These are phyloP conservation scores for Ceratothoa steindachneri DNA, from an alignment of 2,888 invertebrate species.

Conservation along the genomic window DNA sequence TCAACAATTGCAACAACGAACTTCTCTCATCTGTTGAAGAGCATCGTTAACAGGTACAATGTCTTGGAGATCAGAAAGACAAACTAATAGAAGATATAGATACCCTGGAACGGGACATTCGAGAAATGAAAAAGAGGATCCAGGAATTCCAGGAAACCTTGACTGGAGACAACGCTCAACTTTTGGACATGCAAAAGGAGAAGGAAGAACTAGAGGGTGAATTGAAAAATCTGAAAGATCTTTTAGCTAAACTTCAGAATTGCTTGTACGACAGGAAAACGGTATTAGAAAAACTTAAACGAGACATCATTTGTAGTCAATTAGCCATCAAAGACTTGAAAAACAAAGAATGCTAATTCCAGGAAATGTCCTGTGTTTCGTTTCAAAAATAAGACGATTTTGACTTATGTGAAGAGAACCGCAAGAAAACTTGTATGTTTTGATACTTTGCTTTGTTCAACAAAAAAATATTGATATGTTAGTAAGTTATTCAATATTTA, in stretches of 20 bases:
- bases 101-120: neutral
- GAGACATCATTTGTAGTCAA: constrained; percentile 4
- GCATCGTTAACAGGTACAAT: neutral
- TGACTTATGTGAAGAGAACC: neutral
- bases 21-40: neutral
- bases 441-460: too few relatives aligned
- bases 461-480: too few relatives aligned
- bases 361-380: neutral
- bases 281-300: constrained; percentile 1
- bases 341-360: neutral
- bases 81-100: neutral
- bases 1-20: neutral
- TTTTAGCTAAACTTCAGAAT: neutral
- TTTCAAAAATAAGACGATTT: neutral
- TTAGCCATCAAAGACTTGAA: neutral
- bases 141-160: neutral
- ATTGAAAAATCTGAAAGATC: neutral
- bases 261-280: neutral
- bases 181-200: neutral
- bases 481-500: too few relatives aligned
- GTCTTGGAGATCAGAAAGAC: neutral
- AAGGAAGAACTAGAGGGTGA: neutral
- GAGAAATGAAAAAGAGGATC: neutral
- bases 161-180: neutral
- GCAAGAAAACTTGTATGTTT: neutral